phyloP scores from a whole-genome alignment of 2,113 vertebrate genomes.

The Tragelaphus scriptus region DNA sequence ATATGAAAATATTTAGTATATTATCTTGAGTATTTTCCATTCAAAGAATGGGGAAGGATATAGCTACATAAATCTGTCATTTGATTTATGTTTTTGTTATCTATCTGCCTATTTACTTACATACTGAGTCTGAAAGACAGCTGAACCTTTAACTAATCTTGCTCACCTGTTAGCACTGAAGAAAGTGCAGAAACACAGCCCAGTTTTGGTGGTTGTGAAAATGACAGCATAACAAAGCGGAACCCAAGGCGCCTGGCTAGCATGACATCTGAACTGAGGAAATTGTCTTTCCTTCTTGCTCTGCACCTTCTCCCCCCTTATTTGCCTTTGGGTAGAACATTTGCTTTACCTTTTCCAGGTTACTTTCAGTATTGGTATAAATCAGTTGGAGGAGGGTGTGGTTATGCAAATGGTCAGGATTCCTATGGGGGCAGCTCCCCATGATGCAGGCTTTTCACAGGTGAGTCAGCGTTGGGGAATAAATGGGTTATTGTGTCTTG shows the following conservation, averaged over 20 bases:
- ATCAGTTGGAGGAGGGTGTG: neutral
- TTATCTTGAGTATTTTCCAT: neutral
- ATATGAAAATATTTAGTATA: neutral
- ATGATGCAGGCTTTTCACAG: neutral
- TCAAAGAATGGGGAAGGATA: neutral
- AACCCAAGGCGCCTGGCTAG: neutral
- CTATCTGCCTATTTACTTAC: neutral
- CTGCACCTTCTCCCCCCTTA: neutral
- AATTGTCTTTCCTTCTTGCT: neutral
- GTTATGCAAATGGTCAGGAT: neutral
- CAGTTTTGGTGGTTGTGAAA: neutral
- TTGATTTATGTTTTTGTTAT: neutral
- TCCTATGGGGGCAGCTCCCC: neutral
- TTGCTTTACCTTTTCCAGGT: neutral
- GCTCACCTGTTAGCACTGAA: neutral
- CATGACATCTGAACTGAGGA: neutral
- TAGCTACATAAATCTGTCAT: neutral
- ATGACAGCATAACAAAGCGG: neutral
- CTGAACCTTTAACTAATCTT: neutral
- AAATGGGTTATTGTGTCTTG: slow-evolving; percentile 34
- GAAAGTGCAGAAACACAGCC: neutral
- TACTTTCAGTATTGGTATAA: neutral
- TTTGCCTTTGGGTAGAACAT: neutral
- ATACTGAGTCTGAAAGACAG: neutral
- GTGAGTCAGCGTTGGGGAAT: neutral